phyloP scores from a whole-genome alignment of 2,797 vertebrate genomes.

The Sebastes goodei region DNA sequence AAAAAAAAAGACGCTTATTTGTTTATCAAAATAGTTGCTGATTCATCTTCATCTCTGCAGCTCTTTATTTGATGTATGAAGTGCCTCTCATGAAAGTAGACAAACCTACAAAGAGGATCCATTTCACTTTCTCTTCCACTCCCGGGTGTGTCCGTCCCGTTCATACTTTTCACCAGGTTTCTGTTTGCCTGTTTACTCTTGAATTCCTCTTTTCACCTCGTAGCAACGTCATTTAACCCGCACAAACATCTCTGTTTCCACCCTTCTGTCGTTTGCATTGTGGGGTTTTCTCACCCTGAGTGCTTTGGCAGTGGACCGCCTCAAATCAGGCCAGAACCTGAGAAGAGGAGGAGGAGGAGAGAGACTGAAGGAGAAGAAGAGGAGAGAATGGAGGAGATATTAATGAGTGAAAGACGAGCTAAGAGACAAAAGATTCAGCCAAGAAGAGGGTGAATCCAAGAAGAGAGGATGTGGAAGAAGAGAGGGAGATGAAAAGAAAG shows the following conservation, averaged over 20 bases:
- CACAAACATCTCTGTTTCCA: background rate
- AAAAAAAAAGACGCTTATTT: background rate
- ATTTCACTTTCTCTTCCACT: background rate
- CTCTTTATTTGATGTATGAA: background rate
- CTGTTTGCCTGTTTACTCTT: conserved; percentile 32
- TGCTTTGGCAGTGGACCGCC: background rate
- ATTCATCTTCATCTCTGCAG: background rate
- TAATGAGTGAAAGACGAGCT: background rate
- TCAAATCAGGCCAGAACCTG: conserved; percentile 30
- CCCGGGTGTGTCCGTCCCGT: background rate
- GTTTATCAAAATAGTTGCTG: background rate
- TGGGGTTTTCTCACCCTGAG: background rate
- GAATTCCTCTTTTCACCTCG: conserved; percentile 52
- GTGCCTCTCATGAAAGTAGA: background rate
- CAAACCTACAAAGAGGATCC: background rate
- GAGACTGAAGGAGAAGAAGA: background rate
- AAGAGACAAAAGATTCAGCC: background rate
- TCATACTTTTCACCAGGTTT: background rate
- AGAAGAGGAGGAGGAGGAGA: background rate
- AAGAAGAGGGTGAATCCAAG: background rate
- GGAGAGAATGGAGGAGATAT: background rate
- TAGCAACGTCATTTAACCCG: conserved; percentile 35
- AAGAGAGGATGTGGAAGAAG: background rate
- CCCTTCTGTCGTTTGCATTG: conserved; percentile 12
- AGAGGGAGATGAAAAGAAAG: conserved; percentile 11